Percentiles rank a stretch among this genome's conserved stretches.
These are phyloP conservation scores for Smutsia temminckii DNA, from an alignment of 2,797 vertebrate species.

Conservation along the genomic window DNA sequence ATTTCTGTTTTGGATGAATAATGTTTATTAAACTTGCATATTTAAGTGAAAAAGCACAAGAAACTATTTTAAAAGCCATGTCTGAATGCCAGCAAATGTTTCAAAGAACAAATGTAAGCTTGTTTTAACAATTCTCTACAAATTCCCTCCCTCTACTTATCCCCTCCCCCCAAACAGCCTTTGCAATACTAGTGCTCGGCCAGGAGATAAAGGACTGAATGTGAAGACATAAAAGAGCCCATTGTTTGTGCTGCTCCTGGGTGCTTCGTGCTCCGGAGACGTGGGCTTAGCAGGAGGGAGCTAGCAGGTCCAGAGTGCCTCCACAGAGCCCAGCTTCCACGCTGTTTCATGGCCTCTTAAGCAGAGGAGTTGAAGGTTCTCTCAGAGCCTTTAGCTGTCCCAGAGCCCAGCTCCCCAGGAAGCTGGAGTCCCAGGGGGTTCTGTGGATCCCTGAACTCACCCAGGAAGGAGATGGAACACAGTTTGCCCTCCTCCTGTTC, in stretches of 20 bases:
- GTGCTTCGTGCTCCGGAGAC: background rate
- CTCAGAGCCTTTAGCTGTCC: background rate
- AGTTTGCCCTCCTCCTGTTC: background rate
- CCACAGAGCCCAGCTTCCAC: background rate
- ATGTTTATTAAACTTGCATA: constrained; percentile 80
- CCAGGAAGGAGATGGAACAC: background rate
- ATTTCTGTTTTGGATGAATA: constrained; percentile 68
- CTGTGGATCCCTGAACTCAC: background rate
- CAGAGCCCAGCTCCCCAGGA: background rate
- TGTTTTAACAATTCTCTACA: constrained; percentile 61
- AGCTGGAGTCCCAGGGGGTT: background rate
- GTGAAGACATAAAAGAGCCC: constrained; percentile 12
- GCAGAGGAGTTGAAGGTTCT: background rate
- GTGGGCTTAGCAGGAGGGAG: background rate
- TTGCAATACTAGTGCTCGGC: background rate
- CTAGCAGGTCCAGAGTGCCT: background rate
- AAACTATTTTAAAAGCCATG: constrained; percentile 64
- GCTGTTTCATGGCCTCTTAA: background rate
- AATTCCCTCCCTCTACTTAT: constrained; percentile 9
- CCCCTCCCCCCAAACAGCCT: background rate
- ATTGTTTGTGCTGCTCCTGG: constrained; percentile 33
- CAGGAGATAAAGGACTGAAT: background rate
- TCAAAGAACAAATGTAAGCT: constrained; percentile 74
- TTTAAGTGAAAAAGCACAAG: constrained; percentile 70
- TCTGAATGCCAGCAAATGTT: constrained; percentile 65